Evolutionary conservation across 1,140 invertebrate species (phyloP).

Genomic region (Asbolus verrucosus): DNA sequence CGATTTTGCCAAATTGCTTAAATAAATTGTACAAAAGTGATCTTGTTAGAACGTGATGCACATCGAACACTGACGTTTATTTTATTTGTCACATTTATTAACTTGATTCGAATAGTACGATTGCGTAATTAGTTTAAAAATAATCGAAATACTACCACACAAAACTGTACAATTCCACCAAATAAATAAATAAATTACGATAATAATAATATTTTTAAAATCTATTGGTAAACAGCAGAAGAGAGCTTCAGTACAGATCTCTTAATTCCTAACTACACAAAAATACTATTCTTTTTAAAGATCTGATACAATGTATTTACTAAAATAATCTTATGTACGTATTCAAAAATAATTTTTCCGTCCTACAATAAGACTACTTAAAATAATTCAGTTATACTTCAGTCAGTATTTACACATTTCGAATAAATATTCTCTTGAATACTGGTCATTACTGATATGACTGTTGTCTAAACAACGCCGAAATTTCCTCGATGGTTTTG

Average conservation of each 20-base stretch:
- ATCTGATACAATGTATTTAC: constrained; percentile 30
- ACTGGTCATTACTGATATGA: constrained; percentile 71
- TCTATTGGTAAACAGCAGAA: neutral
- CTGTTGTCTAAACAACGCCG: constrained; percentile 79
- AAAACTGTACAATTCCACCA: constrained; percentile 7
- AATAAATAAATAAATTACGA: constrained; percentile 37
- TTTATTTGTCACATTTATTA: constrained; percentile 12
- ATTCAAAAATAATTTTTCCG: neutral
- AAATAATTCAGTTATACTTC: constrained; percentile 19
- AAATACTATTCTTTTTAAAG: constrained; percentile 27
- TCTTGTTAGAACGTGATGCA: constrained; percentile 13
- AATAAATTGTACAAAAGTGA: constrained; percentile 28
- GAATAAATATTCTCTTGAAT: constrained; percentile 24
- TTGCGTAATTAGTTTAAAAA: constrained; percentile 23
- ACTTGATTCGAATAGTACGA: constrained; percentile 19
- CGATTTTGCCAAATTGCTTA: constrained; percentile 9
- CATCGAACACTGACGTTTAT: constrained; percentile 22
- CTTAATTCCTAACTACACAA: constrained; percentile 26
- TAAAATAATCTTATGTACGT: constrained; percentile 3
- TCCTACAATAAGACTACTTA: neutral
- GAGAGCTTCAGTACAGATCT: constrained; percentile 23
- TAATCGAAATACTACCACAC: neutral
- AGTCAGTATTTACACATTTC: constrained; percentile 33
- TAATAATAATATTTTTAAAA: no score
- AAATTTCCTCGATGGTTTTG: constrained; percentile 85